Percentiles rank a stretch among this genome's conserved stretches.
These are phyloP conservation scores for Acomys russatus DNA, from an alignment of 2,797 vertebrate species.

Conservation along the genomic window DNA sequence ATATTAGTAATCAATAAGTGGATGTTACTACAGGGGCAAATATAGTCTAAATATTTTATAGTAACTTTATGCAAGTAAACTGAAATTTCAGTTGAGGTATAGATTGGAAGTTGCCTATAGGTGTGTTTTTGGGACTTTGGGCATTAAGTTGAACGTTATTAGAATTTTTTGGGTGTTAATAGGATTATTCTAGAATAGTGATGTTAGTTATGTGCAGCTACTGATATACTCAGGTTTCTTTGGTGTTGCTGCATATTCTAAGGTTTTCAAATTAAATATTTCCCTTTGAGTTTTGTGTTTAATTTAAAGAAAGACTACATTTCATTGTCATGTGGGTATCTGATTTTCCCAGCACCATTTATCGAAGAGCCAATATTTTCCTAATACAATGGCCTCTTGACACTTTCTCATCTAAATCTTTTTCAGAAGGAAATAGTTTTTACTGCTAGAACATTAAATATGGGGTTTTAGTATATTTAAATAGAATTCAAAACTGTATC, in stretches of 20 bases:
- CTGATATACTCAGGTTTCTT: background rate
- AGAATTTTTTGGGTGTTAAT: background rate
- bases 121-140: background rate
- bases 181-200: background rate
- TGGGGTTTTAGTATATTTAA: background rate
- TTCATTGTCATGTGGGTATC: background rate
- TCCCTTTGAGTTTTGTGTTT: background rate
- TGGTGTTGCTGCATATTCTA: background rate
- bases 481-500: background rate
- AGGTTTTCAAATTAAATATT: background rate
- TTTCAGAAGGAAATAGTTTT: background rate
- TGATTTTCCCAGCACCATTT: background rate
- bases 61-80: background rate
- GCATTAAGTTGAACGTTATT: background rate
- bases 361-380: background rate
- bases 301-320: background rate
- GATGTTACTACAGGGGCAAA: background rate
- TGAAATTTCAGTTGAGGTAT: background rate
- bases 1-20: too few species aligned
- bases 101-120: background rate
- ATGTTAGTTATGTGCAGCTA: background rate
- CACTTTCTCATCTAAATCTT: background rate
- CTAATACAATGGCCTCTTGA: background rate
- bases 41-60: background rate
- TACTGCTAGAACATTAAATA: background rate